Base-by-base conservation (phyloP, 2,797 vertebrate species). In the Phataginus tetradactyla region DNA sequence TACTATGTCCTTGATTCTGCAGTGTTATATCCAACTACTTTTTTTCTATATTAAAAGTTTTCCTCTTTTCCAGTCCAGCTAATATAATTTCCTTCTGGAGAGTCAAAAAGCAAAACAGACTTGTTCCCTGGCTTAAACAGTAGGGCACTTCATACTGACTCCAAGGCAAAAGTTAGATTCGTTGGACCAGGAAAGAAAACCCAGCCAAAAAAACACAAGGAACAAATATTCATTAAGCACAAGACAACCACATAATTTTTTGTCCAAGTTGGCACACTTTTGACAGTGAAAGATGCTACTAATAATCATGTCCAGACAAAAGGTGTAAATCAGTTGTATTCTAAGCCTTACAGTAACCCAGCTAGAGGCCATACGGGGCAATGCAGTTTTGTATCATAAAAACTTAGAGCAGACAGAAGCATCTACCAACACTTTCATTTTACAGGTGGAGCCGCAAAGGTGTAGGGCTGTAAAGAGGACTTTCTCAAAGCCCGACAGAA, bases 41-140 rank as follows among this genome's bases (percentile, higher is more conserved):
- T 88, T 92, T 55, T 25, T 95, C 51, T 87, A 15, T 72, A 81
- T 89, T 85, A 39, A 71, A 90, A 45, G 74, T 25, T 57, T 88
- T 61, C 14, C 0, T 68, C 5, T 72, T 80, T 79, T 37, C 68
- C 1, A 53, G 27, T 55, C 11, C 6, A 72, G 29, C 14, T 69
- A 37, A 61, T 72, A 86, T 27, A 61, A 57, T 87, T 79, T 92
- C 39, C 25, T 77, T 96, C 53, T 20, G 1, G 39, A 53, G 7
- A 66, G 9, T 3, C 34, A 57, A 88, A 91, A 85, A 10, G 57
- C 61, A 91, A 71, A 55, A 75, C 7, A 91, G n/a, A 96, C 59
- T 71, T 77, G 5, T 87, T 80, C 88, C 34, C 86, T 29, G 90
- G 81, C 4, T 72, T 94, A 61, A 69, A 4, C 14, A 85, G 21